phyloP scores from a whole-genome alignment of 2,113 vertebrate species.

The Archocentrus centrarchus region DNA sequence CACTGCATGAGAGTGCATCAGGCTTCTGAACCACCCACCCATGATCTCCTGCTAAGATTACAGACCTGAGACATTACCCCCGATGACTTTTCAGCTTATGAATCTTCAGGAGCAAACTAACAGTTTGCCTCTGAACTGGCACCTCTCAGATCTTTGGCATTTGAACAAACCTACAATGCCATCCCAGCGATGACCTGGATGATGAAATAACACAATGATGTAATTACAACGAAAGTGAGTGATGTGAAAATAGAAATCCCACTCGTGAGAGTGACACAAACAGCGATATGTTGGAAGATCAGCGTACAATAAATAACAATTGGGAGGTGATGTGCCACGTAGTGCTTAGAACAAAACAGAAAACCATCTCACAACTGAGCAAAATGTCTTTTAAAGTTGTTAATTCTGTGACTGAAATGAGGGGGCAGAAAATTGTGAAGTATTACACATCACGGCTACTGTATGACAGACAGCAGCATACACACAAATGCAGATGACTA shows the following conservation, averaged over 20 bases:
- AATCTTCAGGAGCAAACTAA: constrained; percentile 23
- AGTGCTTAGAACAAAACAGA: not conserved
- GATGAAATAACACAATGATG: constrained; percentile 60
- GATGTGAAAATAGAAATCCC: constrained; percentile 19
- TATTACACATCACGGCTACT: not conserved
- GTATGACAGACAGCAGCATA: not conserved
- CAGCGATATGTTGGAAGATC: not conserved
- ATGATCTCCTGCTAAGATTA: constrained; percentile 10
- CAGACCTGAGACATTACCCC: constrained; percentile 7
- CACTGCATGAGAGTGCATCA: not conserved
- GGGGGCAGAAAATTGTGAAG: constrained; percentile 12
- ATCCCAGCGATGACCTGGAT: constrained; percentile 43
- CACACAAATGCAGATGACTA: not conserved
- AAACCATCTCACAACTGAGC: not conserved
- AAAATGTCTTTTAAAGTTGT: not conserved
- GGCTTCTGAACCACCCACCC: not conserved
- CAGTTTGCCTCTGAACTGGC: not conserved
- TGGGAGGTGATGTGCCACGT: not conserved
- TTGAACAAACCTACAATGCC: constrained; percentile 39
- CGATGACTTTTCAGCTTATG: constrained; percentile 10
- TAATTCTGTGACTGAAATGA: not conserved
- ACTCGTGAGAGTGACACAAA: constrained; percentile 13
- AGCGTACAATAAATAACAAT: constrained; percentile 1
- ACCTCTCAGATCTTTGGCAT: constrained; percentile 9
- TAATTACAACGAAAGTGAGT: constrained; percentile 61